Evolutionary conservation across 2,797 vertebrate genomes (phyloP), one percentile per base, ranked within the genome.

Genomic region (Gymnopithys bicolor): DNA sequence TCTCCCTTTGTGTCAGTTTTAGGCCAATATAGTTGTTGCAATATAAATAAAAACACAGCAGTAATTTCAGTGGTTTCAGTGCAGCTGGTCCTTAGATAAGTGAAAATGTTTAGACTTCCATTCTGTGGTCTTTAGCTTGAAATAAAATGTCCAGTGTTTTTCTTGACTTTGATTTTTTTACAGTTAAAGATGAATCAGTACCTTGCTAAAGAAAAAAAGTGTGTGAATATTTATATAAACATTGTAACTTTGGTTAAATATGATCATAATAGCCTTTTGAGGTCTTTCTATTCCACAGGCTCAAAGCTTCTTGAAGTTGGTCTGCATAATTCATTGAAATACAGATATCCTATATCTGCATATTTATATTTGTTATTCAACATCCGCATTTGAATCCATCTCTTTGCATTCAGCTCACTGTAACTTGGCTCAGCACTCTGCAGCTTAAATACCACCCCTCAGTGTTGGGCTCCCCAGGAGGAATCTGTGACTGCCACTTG

Each of bases 1-100:
- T 91, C 76, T 93, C 73, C 70, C 66, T 78, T 78, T 62, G 35
- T 84, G 69, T 74, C 74, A 86, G 45, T 56, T 93, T 92, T 88
- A 86, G 87, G 67, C 63, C 70, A 86, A 17, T 45, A 56, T n/a
- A 88, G 22, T 59, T 90, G 52, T 59, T 84, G 73, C 58, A 84
- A 41, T 68, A 78, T 17, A 87, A 83, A 89, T 70, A 80, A 85
- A 91, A 58, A 7, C 12, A 23, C 32, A 82, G 68, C 79, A 59
- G 76, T 19, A 43, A 73, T 59, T 83, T 87, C 53, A 78, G 53
- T 59, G 37, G 45, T 89, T 87, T 89, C 59, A 67, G 45, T 63
- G 48, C 48, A 84, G 59, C 77, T 86, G 74, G 23, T 52, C n/a
- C 66, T 88, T 69, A 60, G 82, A 69, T 52, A 88, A 82, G 39